These are phyloP conservation scores for Natrix natrix DNA, from an alignment of 2,797 vertebrate genomes.

Conservation along the genomic window DNA sequence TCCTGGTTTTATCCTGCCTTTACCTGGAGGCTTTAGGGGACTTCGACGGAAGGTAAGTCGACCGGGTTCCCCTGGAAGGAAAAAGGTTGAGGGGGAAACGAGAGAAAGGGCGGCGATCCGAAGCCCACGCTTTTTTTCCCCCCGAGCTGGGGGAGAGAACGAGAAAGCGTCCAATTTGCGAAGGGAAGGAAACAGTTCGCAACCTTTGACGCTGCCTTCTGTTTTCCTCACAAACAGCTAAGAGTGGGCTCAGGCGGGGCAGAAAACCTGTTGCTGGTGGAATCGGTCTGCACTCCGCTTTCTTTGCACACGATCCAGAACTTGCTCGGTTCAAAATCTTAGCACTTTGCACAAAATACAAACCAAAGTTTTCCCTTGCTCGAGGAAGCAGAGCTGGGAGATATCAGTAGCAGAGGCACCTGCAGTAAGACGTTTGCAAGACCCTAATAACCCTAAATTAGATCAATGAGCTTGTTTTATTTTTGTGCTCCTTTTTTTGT, in stretches of 20 bases:
- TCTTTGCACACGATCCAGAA: neutral
- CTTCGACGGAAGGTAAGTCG: conserved; percentile 88
- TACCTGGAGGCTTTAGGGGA: conserved; percentile 78
- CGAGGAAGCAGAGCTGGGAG: neutral
- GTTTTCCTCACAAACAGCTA: neutral
- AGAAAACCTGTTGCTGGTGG: neutral
- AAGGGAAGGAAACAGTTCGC: neutral
- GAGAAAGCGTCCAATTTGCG: neutral
- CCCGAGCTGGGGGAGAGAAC: too few species aligned
- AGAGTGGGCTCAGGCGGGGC: neutral
- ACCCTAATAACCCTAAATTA: neutral
- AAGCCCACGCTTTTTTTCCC: too few species aligned
- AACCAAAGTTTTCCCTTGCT: neutral
- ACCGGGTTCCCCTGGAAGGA: neutral
- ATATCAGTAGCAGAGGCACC: conserved; percentile 22
- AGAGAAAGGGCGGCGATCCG: neutral
- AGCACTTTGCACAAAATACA: neutral
- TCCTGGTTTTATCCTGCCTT: conserved; percentile 74
- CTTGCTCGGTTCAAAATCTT: rapidly evolving
- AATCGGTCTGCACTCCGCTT: neutral
- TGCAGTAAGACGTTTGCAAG: neutral
- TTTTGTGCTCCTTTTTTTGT: too few species aligned
- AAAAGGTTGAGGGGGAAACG: neutral
- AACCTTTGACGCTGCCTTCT: neutral
- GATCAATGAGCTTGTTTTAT: neutral